Evolutionary conservation across 1,140 invertebrate species (phyloP).

Genomic region (Frieseomelitta varia): DNA sequence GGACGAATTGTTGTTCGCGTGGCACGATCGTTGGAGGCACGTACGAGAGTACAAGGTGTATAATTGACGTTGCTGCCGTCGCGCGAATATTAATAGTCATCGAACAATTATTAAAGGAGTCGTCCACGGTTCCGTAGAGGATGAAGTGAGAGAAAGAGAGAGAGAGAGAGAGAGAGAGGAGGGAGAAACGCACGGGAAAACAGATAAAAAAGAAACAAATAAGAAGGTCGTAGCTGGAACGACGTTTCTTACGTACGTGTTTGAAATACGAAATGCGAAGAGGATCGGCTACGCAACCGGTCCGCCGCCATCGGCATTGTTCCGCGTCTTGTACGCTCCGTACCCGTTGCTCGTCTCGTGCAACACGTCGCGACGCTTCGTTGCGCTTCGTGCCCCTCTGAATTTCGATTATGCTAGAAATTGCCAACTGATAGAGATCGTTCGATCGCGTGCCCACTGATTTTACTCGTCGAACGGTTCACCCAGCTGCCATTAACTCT

Average conservation of each 20-base stretch:
- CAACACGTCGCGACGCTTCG: too few relatives aligned
- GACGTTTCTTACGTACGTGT: conserved; percentile 52
- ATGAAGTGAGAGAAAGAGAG: neutral
- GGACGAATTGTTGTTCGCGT: neutral
- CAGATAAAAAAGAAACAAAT: conserved; percentile 1
- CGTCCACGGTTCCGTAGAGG: neutral
- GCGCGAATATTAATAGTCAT: conserved; percentile 55
- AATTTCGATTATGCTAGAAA: conserved; percentile 19
- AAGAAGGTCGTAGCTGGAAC: conserved; percentile 36
- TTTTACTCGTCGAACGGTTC: neutral
- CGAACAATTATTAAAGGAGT: conserved; percentile 35
- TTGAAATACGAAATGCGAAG: conserved; percentile 32
- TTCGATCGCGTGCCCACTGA: neutral
- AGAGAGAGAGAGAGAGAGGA: too few relatives aligned
- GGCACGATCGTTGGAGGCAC: neutral
- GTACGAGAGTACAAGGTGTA: neutral
- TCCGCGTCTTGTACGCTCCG: conserved; percentile 14
- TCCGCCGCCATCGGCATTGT: conserved; percentile 40
- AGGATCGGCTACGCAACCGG: conserved; percentile 28
- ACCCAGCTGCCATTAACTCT: too few relatives aligned
- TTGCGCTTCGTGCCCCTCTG: neutral
- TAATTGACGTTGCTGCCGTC: conserved; percentile 5
- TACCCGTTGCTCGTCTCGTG: neutral
- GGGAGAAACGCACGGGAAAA: neutral
- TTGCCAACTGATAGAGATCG: neutral